Percentiles rank a stretch among this genome's conserved stretches.
These are phyloP conservation scores for Atta cephalotes DNA, from an alignment of 1,140 invertebrate genomes.

Conservation along the genomic window DNA sequence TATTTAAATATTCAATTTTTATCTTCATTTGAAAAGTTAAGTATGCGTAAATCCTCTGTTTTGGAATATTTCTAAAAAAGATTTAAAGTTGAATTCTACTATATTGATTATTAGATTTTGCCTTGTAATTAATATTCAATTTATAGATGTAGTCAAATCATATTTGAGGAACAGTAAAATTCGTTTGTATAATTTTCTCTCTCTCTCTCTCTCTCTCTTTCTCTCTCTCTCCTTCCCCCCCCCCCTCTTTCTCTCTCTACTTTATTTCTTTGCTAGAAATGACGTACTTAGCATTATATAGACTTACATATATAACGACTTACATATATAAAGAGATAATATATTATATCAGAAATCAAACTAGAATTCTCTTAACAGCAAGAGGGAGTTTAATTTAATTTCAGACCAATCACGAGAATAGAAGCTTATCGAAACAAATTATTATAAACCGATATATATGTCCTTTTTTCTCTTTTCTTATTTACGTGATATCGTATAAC, in stretches of 20 bases:
- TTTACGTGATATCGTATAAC: constrained; percentile 19
- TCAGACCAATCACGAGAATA: neutral
- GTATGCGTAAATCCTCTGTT: neutral
- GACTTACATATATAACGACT: too few relatives aligned
- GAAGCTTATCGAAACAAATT: neutral
- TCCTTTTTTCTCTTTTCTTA: neutral
- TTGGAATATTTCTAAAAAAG: neutral
- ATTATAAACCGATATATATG: neutral
- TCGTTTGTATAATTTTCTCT: neutral
- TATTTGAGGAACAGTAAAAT: neutral
- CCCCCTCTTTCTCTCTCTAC: too few relatives aligned
- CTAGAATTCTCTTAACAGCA: neutral
- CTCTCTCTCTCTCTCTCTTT: too few relatives aligned
- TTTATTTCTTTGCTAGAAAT: too few relatives aligned
- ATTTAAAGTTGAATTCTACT: neutral
- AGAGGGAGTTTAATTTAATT: neutral
- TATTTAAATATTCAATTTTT: neutral
- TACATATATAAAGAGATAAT: neutral
- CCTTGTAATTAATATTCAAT: neutral
- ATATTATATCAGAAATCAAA: neutral
- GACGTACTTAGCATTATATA: too few relatives aligned
- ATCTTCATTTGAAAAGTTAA: neutral
- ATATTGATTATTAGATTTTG: neutral
- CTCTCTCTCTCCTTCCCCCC: too few relatives aligned
- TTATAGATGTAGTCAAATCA: neutral